phyloP scores from a whole-genome alignment of 92 coral and sea anemone genomes.

The Parazoanthus swiftii region DNA sequence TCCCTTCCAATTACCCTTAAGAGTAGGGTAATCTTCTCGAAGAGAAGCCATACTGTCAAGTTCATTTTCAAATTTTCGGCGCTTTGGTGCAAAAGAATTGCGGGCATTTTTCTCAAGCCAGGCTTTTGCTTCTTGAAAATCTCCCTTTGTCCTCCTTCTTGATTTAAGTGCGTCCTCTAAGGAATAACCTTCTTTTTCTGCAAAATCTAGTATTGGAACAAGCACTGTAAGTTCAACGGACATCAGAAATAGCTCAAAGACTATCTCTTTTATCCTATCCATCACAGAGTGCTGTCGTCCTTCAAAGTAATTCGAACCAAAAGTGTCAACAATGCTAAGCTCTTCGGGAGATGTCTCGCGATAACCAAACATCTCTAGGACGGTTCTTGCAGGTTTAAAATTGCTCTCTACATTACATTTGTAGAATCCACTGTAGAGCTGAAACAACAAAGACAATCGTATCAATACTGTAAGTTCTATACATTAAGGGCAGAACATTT shows the following conservation, averaged over 20 bases:
- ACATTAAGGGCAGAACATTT: neutral
- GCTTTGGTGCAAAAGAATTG: conserved; percentile 24
- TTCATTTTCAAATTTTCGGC: conserved; percentile 33
- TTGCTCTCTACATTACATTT: conserved; percentile 50
- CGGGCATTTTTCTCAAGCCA: conserved; percentile 11
- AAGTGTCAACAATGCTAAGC: conserved; percentile 38
- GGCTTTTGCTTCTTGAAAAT: conserved; percentile 35
- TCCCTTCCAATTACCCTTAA: neutral
- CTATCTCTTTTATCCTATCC: neutral
- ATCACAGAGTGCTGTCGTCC: neutral
- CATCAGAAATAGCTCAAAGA: conserved; percentile 59
- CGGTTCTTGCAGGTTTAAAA: conserved; percentile 24
- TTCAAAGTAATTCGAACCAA: neutral
- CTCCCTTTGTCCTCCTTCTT: conserved; percentile 39
- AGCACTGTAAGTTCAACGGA: conserved; percentile 59
- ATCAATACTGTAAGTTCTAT: neutral
- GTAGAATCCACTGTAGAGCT: conserved; percentile 71
- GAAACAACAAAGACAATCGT: conserved; percentile 12
- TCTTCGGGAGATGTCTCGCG: conserved; percentile 34
- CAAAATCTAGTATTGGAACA: conserved; percentile 41
- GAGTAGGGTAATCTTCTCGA: neutral
- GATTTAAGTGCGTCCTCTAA: conserved; percentile 44
- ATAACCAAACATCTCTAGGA: conserved; percentile 65
- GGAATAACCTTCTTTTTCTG: conserved; percentile 24
- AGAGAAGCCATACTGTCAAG: neutral